Conservation (phyloP, 2,797 vertebrate species). For the Poeciliopsis turneri region DNA sequence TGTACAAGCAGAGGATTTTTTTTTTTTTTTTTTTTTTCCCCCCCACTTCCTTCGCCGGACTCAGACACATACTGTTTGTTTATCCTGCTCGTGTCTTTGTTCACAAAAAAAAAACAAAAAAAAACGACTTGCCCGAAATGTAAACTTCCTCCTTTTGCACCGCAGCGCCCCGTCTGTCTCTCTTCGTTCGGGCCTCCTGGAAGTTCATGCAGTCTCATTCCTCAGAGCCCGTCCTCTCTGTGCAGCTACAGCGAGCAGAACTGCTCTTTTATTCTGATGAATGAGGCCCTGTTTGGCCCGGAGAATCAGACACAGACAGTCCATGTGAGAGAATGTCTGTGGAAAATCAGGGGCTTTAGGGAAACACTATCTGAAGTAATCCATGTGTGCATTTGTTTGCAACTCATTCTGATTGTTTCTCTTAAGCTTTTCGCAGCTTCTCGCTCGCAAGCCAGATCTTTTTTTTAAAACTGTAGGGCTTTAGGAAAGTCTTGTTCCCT, state of each 20-base stretch:
- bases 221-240: conserved; percentile 56
- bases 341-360: conserved; percentile 57
- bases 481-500: conserved; percentile 1
- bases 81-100: conserved; percentile 66
- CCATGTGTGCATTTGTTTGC: conserved; percentile 40
- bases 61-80: conserved; percentile 68
- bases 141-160: conserved; percentile 75
- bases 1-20: conserved; percentile 31
- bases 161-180: conserved; percentile 32
- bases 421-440: conserved; percentile 12
- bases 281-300: conserved; percentile 73
- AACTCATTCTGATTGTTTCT: conserved; percentile 26
- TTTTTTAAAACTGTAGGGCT: conserved; percentile 7
- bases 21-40: conserved; percentile 3
- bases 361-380: conserved; percentile 61
- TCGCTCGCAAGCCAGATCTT: conserved; percentile 19
- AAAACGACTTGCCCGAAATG: conserved; percentile 69
- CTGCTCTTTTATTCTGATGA: conserved; percentile 76
- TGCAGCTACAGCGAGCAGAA: conserved; percentile 59
- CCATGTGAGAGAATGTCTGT: conserved; percentile 71
- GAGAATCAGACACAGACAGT: conserved; percentile 69
- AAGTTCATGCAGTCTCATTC: conserved; percentile 66
- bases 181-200: conserved; percentile 45
- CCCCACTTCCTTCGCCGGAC: conserved; percentile 33
- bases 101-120: conserved; percentile 49